Evolutionary conservation across 2,113 vertebrate genomes (phyloP), one percentile per base, ranked within the genome.

Genomic region (Rhinichthys klamathensis): DNA sequence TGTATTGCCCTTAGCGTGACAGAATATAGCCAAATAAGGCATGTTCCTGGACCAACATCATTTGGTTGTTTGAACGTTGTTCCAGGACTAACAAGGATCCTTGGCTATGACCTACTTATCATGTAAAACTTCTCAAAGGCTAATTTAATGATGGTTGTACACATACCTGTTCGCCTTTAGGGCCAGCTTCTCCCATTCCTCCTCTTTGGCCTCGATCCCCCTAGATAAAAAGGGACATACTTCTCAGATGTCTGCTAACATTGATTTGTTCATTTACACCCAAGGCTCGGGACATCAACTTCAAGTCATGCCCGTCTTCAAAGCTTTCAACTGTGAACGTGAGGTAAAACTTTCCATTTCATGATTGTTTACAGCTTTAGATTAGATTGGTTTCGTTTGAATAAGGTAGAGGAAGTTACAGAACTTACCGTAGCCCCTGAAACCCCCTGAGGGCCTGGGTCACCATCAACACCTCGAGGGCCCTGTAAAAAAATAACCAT

Each of bases 131-230:
- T 74, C 41, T 74, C n/a, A 74, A 46, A 73, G 38, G 6, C 5
- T 73, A 8, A 74, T 46, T 41, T 46, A 74, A 76, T 54, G 49
- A 54, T 54, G 27, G 25, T 10, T 76, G 12, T 5, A 76, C 80
- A 92, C 96, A 95, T 60, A 99, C 98, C 89, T 75, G 91, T 74
- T 97, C 96, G 61, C 98, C 98, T 90, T 95, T 95, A 0, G 97
- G 97, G 51, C 98, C 98, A 35, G 58, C 3, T 91, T 99, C 97
- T 83, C 98, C 98, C 89, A 96, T 91, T 74, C 93, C 87, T 4
- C 98, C 98, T 90, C 96, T 95, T 87, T 95, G 98, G 16, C 98
- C 98, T 90, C 86, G 94, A 86, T 99, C 98, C 2, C 98, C 98
- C 98, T 99, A 27, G 85, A 92, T 32, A 54, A 54, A 91, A 49